Percentiles rank a stretch among this genome's conserved stretches.
Evolutionary conservation across 2,797 vertebrate species (phyloP).

Genomic region (Alca torda): DNA sequence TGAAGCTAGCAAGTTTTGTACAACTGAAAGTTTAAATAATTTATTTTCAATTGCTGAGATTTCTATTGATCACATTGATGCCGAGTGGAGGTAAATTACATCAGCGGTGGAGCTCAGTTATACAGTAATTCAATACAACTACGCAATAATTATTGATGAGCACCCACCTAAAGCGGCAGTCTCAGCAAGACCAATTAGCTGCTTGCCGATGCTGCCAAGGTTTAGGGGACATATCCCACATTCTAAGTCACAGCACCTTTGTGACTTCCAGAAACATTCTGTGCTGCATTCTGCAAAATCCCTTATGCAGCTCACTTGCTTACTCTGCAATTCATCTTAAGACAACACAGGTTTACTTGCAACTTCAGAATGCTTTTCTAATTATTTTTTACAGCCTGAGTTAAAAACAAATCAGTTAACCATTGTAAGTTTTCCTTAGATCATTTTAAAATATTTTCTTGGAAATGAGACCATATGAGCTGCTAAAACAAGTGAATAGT

Average conservation of each 20-base stretch:
- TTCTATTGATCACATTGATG: neutral
- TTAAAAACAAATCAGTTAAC: neutral
- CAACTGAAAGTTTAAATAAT: neutral
- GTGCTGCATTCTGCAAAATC: neutral
- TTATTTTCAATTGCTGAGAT: neutral
- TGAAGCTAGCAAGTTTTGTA: neutral
- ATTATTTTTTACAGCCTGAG: neutral
- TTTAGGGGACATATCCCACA: neutral
- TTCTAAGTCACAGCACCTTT: neutral
- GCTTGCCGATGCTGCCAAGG: neutral
- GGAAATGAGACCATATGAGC: neutral
- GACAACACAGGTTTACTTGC: neutral
- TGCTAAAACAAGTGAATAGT: neutral
- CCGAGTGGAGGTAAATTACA: neutral
- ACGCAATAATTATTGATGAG: neutral
- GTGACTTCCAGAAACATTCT: neutral
- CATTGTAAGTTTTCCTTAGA: neutral
- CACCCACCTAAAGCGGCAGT: neutral
- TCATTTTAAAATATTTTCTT: neutral
- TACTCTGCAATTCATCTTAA: neutral
- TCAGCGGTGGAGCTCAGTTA: neutral
- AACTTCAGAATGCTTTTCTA: neutral
- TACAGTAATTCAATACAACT: neutral
- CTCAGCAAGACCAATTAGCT: neutral
- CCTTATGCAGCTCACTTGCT: neutral